Percentiles rank a stretch among this genome's conserved stretches.
Evolutionary conservation across 2,113 vertebrate species (phyloP).

Genomic region (Thunnus maccoyii): DNA sequence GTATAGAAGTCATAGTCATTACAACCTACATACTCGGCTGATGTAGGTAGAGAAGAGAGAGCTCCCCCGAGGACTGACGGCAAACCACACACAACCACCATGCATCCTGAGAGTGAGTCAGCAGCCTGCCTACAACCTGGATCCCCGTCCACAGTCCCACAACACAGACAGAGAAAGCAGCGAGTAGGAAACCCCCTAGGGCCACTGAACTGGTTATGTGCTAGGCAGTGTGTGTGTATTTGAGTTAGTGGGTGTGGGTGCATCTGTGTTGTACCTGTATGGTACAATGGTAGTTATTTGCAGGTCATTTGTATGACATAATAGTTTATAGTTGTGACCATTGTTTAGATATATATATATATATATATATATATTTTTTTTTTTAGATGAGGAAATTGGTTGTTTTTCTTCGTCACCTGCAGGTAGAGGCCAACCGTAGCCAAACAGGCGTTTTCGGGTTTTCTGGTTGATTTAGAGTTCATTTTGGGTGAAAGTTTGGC

Average conservation of each 20-base stretch:
- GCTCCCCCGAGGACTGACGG: conserved; percentile 69
- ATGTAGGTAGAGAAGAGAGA: conserved; percentile 65
- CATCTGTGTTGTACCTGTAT: conserved; percentile 36
- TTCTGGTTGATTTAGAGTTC: not conserved
- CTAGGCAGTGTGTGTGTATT: conserved; percentile 9
- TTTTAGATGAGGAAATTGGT: not conserved
- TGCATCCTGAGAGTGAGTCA: conserved; percentile 75
- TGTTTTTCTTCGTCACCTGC: no score
- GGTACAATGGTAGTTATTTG: not conserved
- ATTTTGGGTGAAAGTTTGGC: not conserved
- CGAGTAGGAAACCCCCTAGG: conserved; percentile 65
- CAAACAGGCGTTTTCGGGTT: not conserved
- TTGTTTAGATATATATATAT: not conserved
- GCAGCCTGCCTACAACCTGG: conserved; percentile 76
- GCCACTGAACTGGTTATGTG: conserved; percentile 49
- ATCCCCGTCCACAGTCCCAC: conserved; percentile 67
- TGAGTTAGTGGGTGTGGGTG: conserved; percentile 15
- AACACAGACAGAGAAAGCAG: conserved; percentile 70
- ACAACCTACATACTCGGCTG: conserved; percentile 58
- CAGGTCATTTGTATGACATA: conserved; percentile 2
- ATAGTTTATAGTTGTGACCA: not conserved
- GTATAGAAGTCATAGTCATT: conserved; percentile 61
- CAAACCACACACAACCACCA: conserved; percentile 72
- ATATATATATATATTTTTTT: not conserved
- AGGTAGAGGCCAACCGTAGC: not conserved